These are phyloP conservation scores for Etheostoma spectabile DNA, from an alignment of 2,113 vertebrate species.

Conservation along the genomic window DNA sequence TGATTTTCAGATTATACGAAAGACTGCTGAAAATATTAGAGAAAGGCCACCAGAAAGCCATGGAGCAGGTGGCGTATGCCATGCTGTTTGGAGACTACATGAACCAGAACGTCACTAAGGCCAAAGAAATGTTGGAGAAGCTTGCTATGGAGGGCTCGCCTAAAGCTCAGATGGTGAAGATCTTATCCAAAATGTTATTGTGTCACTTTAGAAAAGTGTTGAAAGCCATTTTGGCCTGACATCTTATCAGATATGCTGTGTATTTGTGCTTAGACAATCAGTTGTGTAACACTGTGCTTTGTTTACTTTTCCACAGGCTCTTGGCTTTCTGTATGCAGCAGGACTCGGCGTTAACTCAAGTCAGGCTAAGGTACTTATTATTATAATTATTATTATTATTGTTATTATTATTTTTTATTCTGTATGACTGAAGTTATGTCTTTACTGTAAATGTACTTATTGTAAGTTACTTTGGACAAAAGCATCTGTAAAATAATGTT, in stretches of 20 bases:
- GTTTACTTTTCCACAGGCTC: conserved; percentile 84
- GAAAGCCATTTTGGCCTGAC: neutral
- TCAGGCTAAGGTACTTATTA: conserved; percentile 93
- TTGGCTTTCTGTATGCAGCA: conserved; percentile 96
- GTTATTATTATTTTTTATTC: too few relatives aligned
- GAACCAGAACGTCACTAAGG: conserved; percentile 89
- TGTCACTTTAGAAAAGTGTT: neutral
- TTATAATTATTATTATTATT: too few relatives aligned
- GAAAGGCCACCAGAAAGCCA: conserved; percentile 93
- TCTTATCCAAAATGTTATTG: neutral
- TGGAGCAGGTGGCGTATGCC: conserved; percentile 96
- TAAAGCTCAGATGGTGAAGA: conserved; percentile 92
- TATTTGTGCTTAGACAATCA: neutral
- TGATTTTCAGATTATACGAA: conserved; percentile 88
- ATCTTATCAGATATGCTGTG: neutral
- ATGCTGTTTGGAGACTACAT: conserved; percentile 96
- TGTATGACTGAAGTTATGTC: neutral
- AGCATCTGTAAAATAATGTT: neutral
- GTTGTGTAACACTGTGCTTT: neutral
- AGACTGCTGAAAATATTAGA: conserved; percentile 91
- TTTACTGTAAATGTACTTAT: neutral
- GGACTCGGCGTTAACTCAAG: conserved; percentile 97
- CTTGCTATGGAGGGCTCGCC: conserved; percentile 94
- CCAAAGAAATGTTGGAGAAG: conserved; percentile 93
- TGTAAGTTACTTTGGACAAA: neutral